Evolutionary conservation across 2,113 vertebrate genomes (phyloP).

Genomic region (Malurus alboscapulatus): DNA sequence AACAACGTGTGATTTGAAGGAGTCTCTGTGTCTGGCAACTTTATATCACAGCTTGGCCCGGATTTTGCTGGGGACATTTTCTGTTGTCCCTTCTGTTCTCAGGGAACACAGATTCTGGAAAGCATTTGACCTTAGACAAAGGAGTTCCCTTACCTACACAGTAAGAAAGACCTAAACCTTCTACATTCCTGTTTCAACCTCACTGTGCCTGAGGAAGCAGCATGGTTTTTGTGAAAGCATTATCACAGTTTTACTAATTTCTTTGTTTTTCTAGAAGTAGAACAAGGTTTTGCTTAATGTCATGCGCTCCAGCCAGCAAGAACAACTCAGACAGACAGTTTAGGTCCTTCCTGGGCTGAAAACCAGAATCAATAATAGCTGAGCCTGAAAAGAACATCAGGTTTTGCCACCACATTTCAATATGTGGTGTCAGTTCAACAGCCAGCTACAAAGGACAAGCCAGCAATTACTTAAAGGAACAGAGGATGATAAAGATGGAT

Average conservation of each 20-base stretch:
- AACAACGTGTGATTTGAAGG: neutral
- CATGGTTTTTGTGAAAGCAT: neutral
- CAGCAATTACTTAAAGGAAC: conserved; percentile 73
- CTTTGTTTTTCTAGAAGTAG: neutral
- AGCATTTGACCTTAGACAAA: neutral
- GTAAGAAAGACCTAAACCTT: neutral
- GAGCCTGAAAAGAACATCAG: neutral
- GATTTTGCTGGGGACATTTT: neutral
- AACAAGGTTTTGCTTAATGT: neutral
- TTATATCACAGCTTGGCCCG: neutral
- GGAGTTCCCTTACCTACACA: neutral
- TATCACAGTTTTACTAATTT: neutral
- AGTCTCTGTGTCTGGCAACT: neutral
- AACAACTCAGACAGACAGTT: neutral
- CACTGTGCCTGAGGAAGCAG: neutral
- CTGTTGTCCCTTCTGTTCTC: neutral
- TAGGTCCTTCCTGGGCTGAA: neutral
- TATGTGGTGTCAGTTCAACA: conserved; percentile 54
- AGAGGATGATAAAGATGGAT: conserved; percentile 76
- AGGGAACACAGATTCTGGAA: neutral
- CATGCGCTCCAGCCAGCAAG: neutral
- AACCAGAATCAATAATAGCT: neutral
- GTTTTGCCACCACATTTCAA: conserved; percentile 25
- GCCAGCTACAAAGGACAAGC: conserved; percentile 69
- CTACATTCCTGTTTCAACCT: neutral